These are phyloP conservation scores for Stenodera caucasica DNA, from an alignment of 2,888 invertebrate species.

Conservation along the genomic window DNA sequence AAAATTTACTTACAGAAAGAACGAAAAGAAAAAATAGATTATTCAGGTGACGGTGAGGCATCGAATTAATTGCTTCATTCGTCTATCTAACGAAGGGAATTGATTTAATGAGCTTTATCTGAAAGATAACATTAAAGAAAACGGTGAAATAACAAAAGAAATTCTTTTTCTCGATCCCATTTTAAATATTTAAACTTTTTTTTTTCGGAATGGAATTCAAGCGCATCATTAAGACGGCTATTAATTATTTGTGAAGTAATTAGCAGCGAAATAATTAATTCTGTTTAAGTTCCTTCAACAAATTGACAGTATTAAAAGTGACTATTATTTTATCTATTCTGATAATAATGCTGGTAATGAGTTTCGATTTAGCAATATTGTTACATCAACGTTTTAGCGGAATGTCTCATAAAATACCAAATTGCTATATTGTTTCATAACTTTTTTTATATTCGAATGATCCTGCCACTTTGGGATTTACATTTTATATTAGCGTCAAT, in stretches of 20 bases:
- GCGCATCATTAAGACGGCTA: slow-evolving; percentile 44
- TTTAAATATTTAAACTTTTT: slow-evolving; percentile 41
- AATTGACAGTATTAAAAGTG: neutral
- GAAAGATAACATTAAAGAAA: neutral
- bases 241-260: slow-evolving; percentile 47
- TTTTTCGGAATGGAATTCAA: slow-evolving; percentile 41
- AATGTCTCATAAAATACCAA: neutral
- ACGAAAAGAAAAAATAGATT: neutral
- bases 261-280: slow-evolving; percentile 43
- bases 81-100: slow-evolving; percentile 11
- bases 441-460: neutral
- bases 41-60: slow-evolving; percentile 9
- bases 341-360: too few relatives aligned
- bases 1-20: neutral
- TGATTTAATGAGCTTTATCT: slow-evolving; percentile 25
- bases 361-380: neutral
- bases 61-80: slow-evolving; percentile 19
- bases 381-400: neutral
- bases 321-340: neutral
- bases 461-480: neutral
- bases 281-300: slow-evolving; percentile 26
- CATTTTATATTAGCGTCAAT: neutral
- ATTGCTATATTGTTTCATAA: neutral
- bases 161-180: slow-evolving; percentile 25
- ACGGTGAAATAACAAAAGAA: slow-evolving; percentile 15